A percentile compares a stretch with the other conserved stretches of the same genome.
These are phyloP conservation scores for Propsilocerus akamusi DNA, from an alignment of 1,140 invertebrate species.

Conservation along the genomic window DNA sequence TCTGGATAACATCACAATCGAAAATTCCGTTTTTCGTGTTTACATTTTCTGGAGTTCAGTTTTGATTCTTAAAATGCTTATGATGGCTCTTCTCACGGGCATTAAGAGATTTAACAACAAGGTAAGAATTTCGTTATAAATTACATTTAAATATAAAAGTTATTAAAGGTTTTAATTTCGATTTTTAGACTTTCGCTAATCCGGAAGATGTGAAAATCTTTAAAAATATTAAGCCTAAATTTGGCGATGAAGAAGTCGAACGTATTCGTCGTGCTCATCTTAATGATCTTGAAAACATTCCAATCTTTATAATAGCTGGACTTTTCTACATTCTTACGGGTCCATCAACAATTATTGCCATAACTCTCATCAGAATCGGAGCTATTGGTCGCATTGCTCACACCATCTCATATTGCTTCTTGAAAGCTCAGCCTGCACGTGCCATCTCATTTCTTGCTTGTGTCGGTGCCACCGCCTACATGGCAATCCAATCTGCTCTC, in stretches of 20 bases:
- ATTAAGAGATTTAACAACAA: constrained; percentile 31
- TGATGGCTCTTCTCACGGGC: constrained; percentile 33
- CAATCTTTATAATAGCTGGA: constrained; percentile 39
- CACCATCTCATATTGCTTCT: constrained; percentile 40
- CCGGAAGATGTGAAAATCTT: neutral
- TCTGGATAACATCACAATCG: constrained; percentile 5
- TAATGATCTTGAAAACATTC: constrained; percentile 60
- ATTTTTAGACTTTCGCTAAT: neutral
- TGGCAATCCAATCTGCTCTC: constrained; percentile 19
- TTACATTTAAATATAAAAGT: neutral
- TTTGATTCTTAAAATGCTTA: constrained; percentile 36
- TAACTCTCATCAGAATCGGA: constrained; percentile 23
- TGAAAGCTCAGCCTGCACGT: constrained; percentile 34
- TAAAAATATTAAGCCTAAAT: no score
- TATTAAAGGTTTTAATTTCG: neutral
- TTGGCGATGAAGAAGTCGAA: neutral
- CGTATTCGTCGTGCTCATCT: constrained; percentile 33
- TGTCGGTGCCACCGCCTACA: constrained; percentile 25
- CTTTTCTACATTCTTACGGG: constrained; percentile 39
- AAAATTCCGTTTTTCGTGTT: constrained; percentile 27
- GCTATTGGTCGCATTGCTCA: constrained; percentile 36
- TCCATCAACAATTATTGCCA: constrained; percentile 22
- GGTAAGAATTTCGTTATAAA: no score
- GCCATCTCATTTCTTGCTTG: constrained; percentile 26
- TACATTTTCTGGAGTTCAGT: constrained; percentile 36